Conservation (phyloP, 2,888 invertebrate genomes). For the Entomobrya proxima region DNA sequence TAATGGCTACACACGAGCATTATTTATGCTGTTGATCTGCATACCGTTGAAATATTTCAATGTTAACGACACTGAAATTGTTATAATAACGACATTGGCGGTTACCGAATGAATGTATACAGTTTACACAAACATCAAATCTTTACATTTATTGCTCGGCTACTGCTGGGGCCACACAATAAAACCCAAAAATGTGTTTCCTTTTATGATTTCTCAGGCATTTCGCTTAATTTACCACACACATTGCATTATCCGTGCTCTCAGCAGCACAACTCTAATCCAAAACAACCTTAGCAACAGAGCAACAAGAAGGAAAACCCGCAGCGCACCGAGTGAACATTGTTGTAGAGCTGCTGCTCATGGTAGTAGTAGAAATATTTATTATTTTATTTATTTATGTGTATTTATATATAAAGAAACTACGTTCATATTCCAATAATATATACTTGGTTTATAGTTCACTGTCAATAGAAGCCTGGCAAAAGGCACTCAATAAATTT, state of each 20-base stretch:
- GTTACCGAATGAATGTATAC: too few relatives aligned
- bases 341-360: background rate
- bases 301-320: constrained; percentile 20
- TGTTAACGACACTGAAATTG: too few relatives aligned
- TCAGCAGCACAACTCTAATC: background rate
- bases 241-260: constrained; percentile 36
- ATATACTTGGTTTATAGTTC: background rate
- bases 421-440: too few relatives aligned
- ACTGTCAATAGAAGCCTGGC: background rate
- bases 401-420: background rate
- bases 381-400: background rate
- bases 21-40: too few relatives aligned
- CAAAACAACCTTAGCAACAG: background rate
- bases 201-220: constrained; percentile 33
- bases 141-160: background rate
- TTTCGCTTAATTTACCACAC: constrained; percentile 66
- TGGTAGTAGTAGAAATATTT: background rate
- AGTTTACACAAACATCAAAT: too few relatives aligned
- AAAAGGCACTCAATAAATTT: constrained; percentile 37
- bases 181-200: constrained; percentile 13
- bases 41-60: too few relatives aligned
- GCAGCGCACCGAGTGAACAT: constrained; percentile 36
- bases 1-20: too few relatives aligned
- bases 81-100: too few relatives aligned
- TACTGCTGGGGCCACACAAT: background rate